These are phyloP conservation scores for Notarius lentiginosus DNA, from an alignment of 2,113 vertebrate species.

Conservation along the genomic window DNA sequence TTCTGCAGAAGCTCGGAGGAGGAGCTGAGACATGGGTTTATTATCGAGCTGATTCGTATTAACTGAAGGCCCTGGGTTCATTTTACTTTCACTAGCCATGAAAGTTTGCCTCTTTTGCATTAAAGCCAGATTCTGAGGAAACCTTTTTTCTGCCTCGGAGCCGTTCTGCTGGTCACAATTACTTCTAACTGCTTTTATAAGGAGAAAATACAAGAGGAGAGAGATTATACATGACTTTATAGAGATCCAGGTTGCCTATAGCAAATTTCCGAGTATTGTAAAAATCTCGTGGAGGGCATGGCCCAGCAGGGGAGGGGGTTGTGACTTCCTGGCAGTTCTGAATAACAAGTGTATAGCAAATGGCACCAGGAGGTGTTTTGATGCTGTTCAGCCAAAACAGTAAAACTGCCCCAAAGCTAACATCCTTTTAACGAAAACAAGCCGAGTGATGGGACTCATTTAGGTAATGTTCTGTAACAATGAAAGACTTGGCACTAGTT, in stretches of 20 bases:
- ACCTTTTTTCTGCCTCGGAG: slow-evolving; percentile 13
- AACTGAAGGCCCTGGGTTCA: not conserved
- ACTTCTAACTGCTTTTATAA: slow-evolving; percentile 4
- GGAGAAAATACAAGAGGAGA: slow-evolving; percentile 2
- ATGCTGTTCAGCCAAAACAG: slow-evolving; percentile 16
- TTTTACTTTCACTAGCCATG: not conserved
- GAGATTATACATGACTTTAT: slow-evolving; percentile 22
- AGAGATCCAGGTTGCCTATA: slow-evolving; percentile 24
- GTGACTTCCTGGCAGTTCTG: slow-evolving; percentile 4
- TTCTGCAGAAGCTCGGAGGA: not conserved
- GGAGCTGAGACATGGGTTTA: not conserved
- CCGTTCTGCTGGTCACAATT: slow-evolving; percentile 36
- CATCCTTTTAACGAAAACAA: slow-evolving; percentile 10
- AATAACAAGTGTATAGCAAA: not conserved
- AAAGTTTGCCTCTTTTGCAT: not conserved
- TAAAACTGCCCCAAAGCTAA: slow-evolving; percentile 16
- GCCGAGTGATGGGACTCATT: not conserved
- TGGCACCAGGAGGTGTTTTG: not conserved
- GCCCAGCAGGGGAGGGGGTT: not conserved
- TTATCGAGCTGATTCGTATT: not conserved
- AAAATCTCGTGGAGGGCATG: not conserved
- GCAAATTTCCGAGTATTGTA: not conserved
- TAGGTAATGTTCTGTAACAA: not conserved
- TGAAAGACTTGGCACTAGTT: not conserved
- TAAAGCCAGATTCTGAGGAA: not conserved